Evolutionary conservation across 2,113 vertebrate species (phyloP).

Genomic region (Myotis lucifugus): DNA sequence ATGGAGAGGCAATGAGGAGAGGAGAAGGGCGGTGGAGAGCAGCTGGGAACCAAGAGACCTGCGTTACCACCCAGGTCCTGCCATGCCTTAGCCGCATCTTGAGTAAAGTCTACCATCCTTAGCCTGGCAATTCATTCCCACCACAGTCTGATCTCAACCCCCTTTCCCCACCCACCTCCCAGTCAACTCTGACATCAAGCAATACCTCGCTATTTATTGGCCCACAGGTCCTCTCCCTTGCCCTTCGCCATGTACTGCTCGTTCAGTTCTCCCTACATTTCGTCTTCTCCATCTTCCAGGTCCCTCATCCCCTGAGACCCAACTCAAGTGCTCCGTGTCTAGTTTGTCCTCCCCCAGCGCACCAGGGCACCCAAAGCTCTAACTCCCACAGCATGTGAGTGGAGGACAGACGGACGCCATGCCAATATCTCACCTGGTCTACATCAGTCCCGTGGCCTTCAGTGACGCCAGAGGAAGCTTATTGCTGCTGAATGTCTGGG

Average conservation of each 20-base stretch:
- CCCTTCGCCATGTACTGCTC: background rate
- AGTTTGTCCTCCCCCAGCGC: background rate
- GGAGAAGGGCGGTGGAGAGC: background rate
- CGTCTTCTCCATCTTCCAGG: background rate
- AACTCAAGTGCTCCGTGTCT: background rate
- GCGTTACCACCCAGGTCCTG: background rate
- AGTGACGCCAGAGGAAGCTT: background rate
- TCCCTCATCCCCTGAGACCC: background rate
- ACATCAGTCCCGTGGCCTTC: fast-evolving
- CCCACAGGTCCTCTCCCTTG: background rate
- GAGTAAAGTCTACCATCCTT: background rate
- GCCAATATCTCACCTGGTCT: background rate
- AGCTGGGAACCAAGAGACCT: background rate
- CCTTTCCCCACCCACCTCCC: background rate
- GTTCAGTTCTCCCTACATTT: background rate
- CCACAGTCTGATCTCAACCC: background rate
- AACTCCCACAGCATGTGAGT: background rate
- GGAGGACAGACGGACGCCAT: background rate
- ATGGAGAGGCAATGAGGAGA: background rate
- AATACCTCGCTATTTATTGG: background rate
- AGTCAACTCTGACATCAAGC: background rate
- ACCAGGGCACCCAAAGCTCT: background rate
- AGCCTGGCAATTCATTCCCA: background rate
- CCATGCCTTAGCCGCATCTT: background rate
- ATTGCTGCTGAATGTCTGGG: background rate